Evolutionary conservation across 1,140 invertebrate species (phyloP).

Genomic region (Ditylenchus dipsaci): DNA sequence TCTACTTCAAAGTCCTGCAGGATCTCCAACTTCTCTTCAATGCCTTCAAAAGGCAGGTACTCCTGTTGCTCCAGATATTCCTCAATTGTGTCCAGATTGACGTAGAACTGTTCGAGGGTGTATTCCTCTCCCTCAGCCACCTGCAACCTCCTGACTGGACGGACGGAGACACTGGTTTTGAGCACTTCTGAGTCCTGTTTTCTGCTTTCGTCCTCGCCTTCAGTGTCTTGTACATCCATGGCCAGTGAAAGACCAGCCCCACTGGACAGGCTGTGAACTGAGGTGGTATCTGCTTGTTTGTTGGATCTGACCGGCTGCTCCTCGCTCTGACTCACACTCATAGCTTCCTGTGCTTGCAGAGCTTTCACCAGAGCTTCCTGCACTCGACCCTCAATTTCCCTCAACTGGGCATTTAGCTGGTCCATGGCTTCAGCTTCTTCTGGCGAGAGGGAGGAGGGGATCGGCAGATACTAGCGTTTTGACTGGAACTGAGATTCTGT

Average conservation of each 20-base stretch:
- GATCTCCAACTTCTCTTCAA: slow-evolving; percentile 34
- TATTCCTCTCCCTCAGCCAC: neutral
- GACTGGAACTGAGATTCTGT: neutral
- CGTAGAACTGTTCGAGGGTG: slow-evolving; percentile 39
- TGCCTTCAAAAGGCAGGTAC: slow-evolving; percentile 28
- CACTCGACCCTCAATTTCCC: slow-evolving; percentile 27
- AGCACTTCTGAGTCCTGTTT: neutral
- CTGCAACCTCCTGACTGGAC: neutral
- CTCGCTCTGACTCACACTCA: slow-evolving; percentile 9
- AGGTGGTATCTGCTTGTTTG: neutral
- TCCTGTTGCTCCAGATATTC: slow-evolving; percentile 35
- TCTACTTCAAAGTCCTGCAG: slow-evolving; percentile 19
- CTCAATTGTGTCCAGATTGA: slow-evolving; percentile 38
- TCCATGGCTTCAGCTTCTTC: slow-evolving; percentile 20
- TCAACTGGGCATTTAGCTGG: slow-evolving; percentile 28
- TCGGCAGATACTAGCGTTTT: neutral
- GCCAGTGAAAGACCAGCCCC: slow-evolving; percentile 41
- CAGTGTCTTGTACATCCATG: slow-evolving; percentile 49
- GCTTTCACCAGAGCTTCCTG: slow-evolving; percentile 30
- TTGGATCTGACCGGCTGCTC: neutral
- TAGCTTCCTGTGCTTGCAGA: slow-evolving; percentile 14
- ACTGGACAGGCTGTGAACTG: neutral
- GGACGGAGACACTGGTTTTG: neutral
- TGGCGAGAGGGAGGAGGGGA: neutral
- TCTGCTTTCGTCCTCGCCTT: slow-evolving; percentile 24